Conservation (phyloP, 1,140 invertebrate species). For the Drosophila nasuta region DNA sequence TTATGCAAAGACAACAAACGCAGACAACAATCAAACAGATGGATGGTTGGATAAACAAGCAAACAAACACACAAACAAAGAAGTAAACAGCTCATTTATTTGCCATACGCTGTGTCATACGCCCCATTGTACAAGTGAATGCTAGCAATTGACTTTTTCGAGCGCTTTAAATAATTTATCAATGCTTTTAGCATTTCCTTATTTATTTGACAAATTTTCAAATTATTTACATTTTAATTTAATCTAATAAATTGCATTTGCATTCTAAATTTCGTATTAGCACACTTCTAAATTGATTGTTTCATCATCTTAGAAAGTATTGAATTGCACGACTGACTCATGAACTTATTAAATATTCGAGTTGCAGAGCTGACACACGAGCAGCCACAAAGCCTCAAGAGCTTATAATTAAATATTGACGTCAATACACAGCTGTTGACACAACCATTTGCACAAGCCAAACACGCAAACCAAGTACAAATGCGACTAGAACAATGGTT, state of each 20-base stretch:
- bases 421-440: slow-evolving; percentile 49
- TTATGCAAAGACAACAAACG: slow-evolving; percentile 60
- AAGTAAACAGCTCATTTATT: slow-evolving; percentile 29
- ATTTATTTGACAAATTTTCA: slow-evolving; percentile 13
- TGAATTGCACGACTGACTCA: background rate
- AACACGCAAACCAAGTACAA: slow-evolving; percentile 31
- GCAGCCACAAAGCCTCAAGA: slow-evolving; percentile 18
- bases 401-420: slow-evolving; percentile 68
- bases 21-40: slow-evolving; percentile 8
- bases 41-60: slow-evolving; percentile 24
- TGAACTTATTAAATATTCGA: slow-evolving; percentile 14
- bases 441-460: slow-evolving; percentile 13
- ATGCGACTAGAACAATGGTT: background rate
- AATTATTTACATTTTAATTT: background rate
- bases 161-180: slow-evolving; percentile 60
- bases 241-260: background rate
- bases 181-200: slow-evolving; percentile 1
- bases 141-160: slow-evolving; percentile 36
- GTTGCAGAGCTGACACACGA: slow-evolving; percentile 5
- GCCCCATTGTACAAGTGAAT: slow-evolving; percentile 48
- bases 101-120: slow-evolving; percentile 34
- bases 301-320: background rate
- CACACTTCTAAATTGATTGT: too few species aligned
- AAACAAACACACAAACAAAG: slow-evolving; percentile 38
- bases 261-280: background rate